These are phyloP conservation scores for Drosophila emarginata DNA, from an alignment of 2,888 invertebrate species.

Conservation along the genomic window DNA sequence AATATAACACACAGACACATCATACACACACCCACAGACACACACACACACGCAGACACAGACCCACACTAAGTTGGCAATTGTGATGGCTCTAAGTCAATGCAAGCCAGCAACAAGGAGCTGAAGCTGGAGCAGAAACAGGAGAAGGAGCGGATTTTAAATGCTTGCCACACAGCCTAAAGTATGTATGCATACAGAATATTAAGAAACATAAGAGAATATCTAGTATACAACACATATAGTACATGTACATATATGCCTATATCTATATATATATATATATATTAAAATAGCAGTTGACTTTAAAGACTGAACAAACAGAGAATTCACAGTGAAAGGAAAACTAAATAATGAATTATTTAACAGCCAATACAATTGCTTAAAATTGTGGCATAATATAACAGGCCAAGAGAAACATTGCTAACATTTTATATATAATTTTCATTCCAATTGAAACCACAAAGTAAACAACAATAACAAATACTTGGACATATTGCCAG, in stretches of 20 bases:
- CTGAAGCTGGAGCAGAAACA: conserved; percentile 19
- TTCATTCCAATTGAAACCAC: not conserved
- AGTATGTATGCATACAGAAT: conserved; percentile 55
- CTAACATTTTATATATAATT: not conserved
- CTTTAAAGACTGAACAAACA: conserved; percentile 20
- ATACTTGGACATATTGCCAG: not conserved
- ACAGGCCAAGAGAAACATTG: not conserved
- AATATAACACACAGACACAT: conserved; percentile 10
- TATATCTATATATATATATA: not conserved
- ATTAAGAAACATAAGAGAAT: conserved; percentile 44
- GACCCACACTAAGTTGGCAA: conserved; percentile 31
- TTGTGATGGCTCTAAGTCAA: conserved; percentile 35
- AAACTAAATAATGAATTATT: conserved; percentile 31
- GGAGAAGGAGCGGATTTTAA: conserved; percentile 52
- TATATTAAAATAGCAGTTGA: conserved; percentile 11
- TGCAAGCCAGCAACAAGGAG: conserved; percentile 24
- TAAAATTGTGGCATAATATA: conserved; percentile 6
- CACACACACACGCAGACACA: conserved; percentile 29
- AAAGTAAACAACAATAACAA: not conserved
- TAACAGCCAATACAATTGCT: conserved; percentile 49
- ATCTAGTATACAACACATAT: conserved; percentile 10
- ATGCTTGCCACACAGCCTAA: conserved; percentile 62
- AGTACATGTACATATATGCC: not conserved
- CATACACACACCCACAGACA: conserved; percentile 26
- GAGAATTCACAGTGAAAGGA: conserved; percentile 23